Evolutionary conservation across 2,888 invertebrate species (phyloP).

Genomic region (Saturnia japonica): DNA sequence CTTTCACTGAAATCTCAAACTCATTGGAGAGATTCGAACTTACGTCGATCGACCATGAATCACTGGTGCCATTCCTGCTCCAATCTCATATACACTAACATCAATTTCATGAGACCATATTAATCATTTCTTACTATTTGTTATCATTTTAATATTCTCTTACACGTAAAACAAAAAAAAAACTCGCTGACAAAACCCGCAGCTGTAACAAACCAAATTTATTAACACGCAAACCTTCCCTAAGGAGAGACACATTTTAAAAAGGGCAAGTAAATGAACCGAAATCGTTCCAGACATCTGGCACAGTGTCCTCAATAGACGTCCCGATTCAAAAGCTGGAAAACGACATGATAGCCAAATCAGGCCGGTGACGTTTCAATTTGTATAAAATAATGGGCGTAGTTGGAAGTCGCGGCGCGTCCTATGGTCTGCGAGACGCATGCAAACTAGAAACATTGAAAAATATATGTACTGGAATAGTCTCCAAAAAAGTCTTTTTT

Average conservation of each 20-base stretch:
- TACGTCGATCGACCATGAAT: too few relatives aligned
- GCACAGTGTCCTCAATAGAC: slow-evolving; percentile 10
- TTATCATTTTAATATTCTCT: background rate
- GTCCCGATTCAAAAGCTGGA: slow-evolving; percentile 12
- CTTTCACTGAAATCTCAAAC: too few relatives aligned
- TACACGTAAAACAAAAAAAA: background rate
- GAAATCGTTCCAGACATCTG: slow-evolving; percentile 9
- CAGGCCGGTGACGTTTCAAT: slow-evolving; percentile 61
- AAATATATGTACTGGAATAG: slow-evolving; percentile 16
- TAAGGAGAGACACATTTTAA: slow-evolving; percentile 4
- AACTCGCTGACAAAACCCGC: background rate
- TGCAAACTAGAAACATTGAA: slow-evolving; percentile 36
- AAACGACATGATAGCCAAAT: slow-evolving; percentile 38
- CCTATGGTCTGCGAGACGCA: slow-evolving; percentile 40
- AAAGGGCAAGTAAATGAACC: slow-evolving; percentile 9
- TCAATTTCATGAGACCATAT: too few relatives aligned
- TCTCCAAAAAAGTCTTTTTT: background rate
- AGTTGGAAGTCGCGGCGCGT: slow-evolving; percentile 48
- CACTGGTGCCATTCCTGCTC: too few relatives aligned
- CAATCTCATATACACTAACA: too few relatives aligned
- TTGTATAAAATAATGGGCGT: slow-evolving; percentile 61
- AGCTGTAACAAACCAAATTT: background rate
- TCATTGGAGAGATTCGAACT: too few relatives aligned
- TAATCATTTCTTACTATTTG: too few relatives aligned
- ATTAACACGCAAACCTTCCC: slow-evolving; percentile 9